Evolutionary conservation across 2,797 vertebrate genomes (phyloP).

Genomic region (Podarcis siculus): DNA sequence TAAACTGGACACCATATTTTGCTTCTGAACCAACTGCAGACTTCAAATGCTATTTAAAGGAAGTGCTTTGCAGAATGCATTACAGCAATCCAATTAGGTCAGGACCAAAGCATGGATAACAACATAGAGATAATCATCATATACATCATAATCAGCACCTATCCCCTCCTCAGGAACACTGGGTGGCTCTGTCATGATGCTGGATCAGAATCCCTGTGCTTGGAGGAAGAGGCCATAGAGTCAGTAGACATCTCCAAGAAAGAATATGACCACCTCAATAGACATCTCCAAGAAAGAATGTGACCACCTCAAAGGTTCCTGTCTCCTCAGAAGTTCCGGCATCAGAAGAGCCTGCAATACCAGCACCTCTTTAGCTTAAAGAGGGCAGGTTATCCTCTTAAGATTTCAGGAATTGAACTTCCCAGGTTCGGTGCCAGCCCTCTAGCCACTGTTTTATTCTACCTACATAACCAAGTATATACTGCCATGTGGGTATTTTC

Average conservation of each 20-base stretch:
- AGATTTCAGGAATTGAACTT: background rate
- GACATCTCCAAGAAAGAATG: background rate
- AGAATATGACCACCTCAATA: background rate
- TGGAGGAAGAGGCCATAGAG: too few species aligned
- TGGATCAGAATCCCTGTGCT: too few species aligned
- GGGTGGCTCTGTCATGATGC: too few species aligned
- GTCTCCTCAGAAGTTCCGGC: too few species aligned
- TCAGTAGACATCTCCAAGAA: background rate
- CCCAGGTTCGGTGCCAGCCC: background rate
- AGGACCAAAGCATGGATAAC: background rate
- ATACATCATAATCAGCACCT: background rate
- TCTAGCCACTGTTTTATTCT: background rate
- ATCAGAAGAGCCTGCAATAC: too few species aligned
- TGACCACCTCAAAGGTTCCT: background rate
- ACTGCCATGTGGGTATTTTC: background rate
- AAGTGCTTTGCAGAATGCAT: background rate
- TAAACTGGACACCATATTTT: too few species aligned
- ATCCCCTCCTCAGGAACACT: too few species aligned
- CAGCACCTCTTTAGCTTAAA: too few species aligned
- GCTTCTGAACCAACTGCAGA: too few species aligned
- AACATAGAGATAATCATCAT: background rate
- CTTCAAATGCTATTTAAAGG: too few species aligned
- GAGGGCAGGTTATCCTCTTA: too few species aligned
- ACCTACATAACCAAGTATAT: background rate
- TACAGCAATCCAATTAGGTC: background rate